These are phyloP conservation scores for Plebejus anna DNA, from an alignment of 2,888 invertebrate genomes.

Conservation along the genomic window DNA sequence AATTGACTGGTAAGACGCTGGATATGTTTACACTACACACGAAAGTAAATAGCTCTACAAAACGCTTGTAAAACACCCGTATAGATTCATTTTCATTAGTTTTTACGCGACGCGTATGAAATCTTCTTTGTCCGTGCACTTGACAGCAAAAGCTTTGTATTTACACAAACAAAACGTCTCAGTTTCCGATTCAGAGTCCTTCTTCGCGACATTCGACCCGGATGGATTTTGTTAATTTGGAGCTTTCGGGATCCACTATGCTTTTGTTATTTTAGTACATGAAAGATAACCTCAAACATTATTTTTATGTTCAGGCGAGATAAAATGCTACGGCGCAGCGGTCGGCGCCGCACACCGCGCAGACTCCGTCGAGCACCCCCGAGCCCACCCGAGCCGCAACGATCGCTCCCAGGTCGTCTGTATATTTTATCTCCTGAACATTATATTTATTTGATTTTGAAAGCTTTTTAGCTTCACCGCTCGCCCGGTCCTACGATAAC, in stretches of 20 bases:
- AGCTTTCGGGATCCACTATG: slow-evolving; percentile 48
- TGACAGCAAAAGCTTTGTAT: slow-evolving; percentile 76
- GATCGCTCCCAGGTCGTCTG: slow-evolving; percentile 40
- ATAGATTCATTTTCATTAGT: slow-evolving; percentile 52
- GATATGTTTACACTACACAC: slow-evolving; percentile 60
- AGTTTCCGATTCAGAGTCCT: slow-evolving; percentile 70
- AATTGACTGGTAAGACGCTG: slow-evolving; percentile 64
- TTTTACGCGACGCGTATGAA: slow-evolving; percentile 54
- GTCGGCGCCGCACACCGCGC: slow-evolving; percentile 36
- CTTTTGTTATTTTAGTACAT: slow-evolving; percentile 51
- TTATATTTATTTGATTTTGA: slow-evolving; percentile 26
- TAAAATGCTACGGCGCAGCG: slow-evolving; percentile 55
- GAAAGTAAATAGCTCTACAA: slow-evolving; percentile 53
- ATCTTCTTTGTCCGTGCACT: slow-evolving; percentile 78
- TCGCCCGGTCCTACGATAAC: slow-evolving; percentile 9
- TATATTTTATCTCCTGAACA: slow-evolving; percentile 26
- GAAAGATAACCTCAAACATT: slow-evolving; percentile 75
- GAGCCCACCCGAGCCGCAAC: slow-evolving; percentile 46
- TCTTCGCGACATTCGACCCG: slow-evolving; percentile 75
- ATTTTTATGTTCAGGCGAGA: slow-evolving; percentile 73
- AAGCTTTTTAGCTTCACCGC: slow-evolving; percentile 22
- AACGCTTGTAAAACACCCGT: slow-evolving; percentile 52
- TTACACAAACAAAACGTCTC: slow-evolving; percentile 78
- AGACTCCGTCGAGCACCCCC: slow-evolving; percentile 41
- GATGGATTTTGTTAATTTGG: slow-evolving; percentile 49